Percentiles rank a stretch among this genome's conserved stretches.
phyloP scores from a whole-genome alignment of 2,113 vertebrate species.

The Rhabdomys dilectus region DNA sequence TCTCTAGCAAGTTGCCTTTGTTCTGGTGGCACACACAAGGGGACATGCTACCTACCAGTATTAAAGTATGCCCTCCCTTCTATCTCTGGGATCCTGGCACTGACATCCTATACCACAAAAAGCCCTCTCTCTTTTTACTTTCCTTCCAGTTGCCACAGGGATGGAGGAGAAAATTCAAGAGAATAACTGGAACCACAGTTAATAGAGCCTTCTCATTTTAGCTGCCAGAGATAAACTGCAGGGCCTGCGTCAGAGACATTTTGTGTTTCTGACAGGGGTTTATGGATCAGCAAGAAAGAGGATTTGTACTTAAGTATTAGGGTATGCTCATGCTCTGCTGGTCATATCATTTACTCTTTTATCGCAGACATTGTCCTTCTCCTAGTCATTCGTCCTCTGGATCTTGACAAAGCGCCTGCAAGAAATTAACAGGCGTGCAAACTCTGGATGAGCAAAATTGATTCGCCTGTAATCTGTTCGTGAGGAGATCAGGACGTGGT shows the following conservation, averaged over 20 bases:
- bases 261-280: constrained; percentile 43
- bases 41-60: neutral
- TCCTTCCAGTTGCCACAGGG: neutral
- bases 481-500: constrained; percentile 74
- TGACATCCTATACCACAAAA: neutral
- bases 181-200: neutral
- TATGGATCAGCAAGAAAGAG: constrained; percentile 53
- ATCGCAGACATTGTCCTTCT: constrained; percentile 60
- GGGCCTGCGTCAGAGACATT: neutral
- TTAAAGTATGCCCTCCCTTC: neutral
- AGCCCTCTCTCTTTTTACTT: neutral
- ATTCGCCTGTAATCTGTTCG: constrained; percentile 80
- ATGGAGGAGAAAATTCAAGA: neutral
- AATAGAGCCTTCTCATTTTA: constrained; percentile 57
- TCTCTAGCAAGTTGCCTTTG: neutral
- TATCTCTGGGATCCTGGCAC: neutral
- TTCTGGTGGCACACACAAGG: neutral
- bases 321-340: neutral
- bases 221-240: constrained; percentile 2
- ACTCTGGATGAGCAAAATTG: constrained; percentile 73
- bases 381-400: constrained; percentile 63
- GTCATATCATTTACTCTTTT: neutral
- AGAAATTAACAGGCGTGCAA: constrained; percentile 66
- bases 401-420: constrained; percentile 60
- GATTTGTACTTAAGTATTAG: constrained; percentile 58